Conservation (phyloP, 2,888 invertebrate genomes). For the Marronus borbonicus region DNA sequence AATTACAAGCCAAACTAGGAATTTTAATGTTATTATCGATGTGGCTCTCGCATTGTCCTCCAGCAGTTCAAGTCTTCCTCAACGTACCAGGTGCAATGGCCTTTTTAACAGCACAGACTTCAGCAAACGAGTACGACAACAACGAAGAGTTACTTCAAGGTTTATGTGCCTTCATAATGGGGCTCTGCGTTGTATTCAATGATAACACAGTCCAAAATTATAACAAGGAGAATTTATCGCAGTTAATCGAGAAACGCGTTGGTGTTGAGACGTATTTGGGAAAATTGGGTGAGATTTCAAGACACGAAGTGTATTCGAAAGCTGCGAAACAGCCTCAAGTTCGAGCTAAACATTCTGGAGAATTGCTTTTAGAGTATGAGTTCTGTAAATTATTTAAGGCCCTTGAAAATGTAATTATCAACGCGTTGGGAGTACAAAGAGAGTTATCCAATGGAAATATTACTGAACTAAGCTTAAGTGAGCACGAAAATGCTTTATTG, state of each 20-base stretch:
- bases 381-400: constrained; percentile 94
- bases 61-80: constrained; percentile 88
- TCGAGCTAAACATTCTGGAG: constrained; percentile 80
- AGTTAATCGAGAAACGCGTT: constrained; percentile 90
- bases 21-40: constrained; percentile 91
- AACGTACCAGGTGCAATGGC: constrained; percentile 83
- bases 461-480: constrained; percentile 71
- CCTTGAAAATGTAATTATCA: constrained; percentile 76
- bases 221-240: constrained; percentile 84
- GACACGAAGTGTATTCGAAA: constrained; percentile 92
- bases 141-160: constrained; percentile 88
- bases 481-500: constrained; percentile 73
- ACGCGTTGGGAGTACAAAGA: constrained; percentile 71
- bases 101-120: constrained; percentile 86
- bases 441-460: constrained; percentile 70
- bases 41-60: constrained; percentile 89
- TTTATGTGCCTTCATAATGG: constrained; percentile 87
- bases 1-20: constrained; percentile 89
- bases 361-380: constrained; percentile 93
- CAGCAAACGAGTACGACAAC: constrained; percentile 91
- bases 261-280: constrained; percentile 91
- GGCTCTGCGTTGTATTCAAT: constrained; percentile 92
- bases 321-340: constrained; percentile 96
- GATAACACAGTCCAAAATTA: constrained; percentile 85
- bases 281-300: constrained; percentile 87